These are phyloP conservation scores for Ctena decussata DNA, from an alignment of 2,888 invertebrate species.

Conservation along the genomic window DNA sequence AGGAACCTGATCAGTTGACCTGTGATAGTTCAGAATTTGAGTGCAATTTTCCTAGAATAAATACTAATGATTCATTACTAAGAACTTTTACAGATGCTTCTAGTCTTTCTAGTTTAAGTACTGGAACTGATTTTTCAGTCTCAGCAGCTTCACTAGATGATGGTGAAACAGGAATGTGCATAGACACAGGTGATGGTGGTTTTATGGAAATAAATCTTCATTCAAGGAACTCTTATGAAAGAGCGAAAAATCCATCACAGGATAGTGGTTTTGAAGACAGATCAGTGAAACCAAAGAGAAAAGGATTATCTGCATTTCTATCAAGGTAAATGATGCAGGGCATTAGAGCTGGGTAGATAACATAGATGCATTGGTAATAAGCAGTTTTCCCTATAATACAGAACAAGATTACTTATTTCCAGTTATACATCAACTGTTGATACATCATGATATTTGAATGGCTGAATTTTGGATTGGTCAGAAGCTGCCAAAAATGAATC, in stretches of 20 bases:
- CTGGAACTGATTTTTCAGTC: conserved; percentile 83
- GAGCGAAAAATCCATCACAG: conserved; percentile 74
- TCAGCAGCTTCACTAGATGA: conserved; percentile 81
- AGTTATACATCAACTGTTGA: too few species aligned
- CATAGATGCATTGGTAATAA: too few species aligned
- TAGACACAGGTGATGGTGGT: conserved; percentile 82
- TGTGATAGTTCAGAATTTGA: conserved; percentile 78
- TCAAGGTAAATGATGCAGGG: too few species aligned
- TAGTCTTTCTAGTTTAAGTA: conserved; percentile 84
- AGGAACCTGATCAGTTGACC: conserved; percentile 75
- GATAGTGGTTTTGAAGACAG: conserved; percentile 79
- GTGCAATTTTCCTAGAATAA: conserved; percentile 71
- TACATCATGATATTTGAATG: too few species aligned
- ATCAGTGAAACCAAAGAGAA: conserved; percentile 76
- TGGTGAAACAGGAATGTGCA: conserved; percentile 72
- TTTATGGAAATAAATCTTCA: conserved; percentile 84
- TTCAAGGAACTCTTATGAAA: conserved; percentile 81
- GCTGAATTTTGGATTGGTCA: too few species aligned
- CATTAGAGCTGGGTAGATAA: too few species aligned
- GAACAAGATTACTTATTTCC: too few species aligned
- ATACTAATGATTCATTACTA: conserved; percentile 72
- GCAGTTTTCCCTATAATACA: too few species aligned
- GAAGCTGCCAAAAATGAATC: too few species aligned
- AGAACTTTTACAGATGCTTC: conserved; percentile 80
- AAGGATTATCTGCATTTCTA: conserved; percentile 76